These are phyloP conservation scores for Eudorcas thomsonii DNA, from an alignment of 2,113 vertebrate species.

Conservation along the genomic window DNA sequence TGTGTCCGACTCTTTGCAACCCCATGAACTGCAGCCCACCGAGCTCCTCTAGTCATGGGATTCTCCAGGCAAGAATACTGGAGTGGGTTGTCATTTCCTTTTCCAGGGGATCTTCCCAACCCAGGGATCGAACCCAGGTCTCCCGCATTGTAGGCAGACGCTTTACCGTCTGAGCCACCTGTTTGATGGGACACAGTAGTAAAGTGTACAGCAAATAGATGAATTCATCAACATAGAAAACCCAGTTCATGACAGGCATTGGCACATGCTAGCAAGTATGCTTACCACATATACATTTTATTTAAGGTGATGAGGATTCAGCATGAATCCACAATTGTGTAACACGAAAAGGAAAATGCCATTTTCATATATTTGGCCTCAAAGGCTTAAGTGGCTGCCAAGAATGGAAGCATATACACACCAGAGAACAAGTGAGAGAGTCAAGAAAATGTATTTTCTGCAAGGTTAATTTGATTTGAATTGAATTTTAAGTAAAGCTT, in stretches of 20 bases:
- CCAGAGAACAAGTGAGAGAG: constrained; percentile 1
- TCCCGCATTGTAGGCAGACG: too few species aligned
- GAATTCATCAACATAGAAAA: not conserved
- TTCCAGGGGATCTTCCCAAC: too few species aligned
- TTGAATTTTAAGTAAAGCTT: constrained; percentile 37
- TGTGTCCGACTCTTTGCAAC: too few species aligned
- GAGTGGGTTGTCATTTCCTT: too few species aligned
- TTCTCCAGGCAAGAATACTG: too few species aligned
- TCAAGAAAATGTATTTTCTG: constrained; percentile 37
- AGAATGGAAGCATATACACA: constrained; percentile 9
- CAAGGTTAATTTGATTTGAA: constrained; percentile 19
- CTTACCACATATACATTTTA: not conserved
- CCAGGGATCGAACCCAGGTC: too few species aligned
- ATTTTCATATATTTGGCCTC: constrained; percentile 10
- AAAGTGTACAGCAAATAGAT: not conserved
- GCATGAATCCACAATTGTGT: not conserved
- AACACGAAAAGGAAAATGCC: constrained; percentile 27
- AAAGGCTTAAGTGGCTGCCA: not conserved
- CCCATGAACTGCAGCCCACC: too few species aligned
- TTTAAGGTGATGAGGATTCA: not conserved
- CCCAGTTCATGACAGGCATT: not conserved
- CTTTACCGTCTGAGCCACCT: too few species aligned
- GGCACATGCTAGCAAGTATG: not conserved
- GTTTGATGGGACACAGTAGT: not conserved
- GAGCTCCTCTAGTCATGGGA: too few species aligned